phyloP scores from a whole-genome alignment of 2,888 invertebrate species.

The Theodoxus fluviatilis region DNA sequence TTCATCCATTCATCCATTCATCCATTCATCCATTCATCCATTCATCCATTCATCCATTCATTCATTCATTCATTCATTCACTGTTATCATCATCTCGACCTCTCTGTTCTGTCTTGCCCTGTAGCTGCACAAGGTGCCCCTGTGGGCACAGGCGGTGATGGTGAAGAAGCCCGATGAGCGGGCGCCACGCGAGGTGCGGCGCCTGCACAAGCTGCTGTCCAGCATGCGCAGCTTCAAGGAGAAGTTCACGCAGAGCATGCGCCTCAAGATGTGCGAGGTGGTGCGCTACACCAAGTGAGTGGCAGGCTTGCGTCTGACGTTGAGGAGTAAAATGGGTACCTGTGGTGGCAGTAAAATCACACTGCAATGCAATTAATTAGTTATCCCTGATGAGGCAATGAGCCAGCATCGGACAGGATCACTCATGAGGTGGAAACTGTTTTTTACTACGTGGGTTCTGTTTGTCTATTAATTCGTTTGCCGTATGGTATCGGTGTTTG shows the following conservation, averaged over 20 bases:
- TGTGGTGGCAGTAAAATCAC: neutral
- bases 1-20: too few relatives aligned
- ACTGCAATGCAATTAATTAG: neutral
- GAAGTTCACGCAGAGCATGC: slow-evolving; percentile 37
- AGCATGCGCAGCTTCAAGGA: slow-evolving; percentile 40
- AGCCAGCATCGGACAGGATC: too few relatives aligned
- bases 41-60: too few relatives aligned
- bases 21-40: too few relatives aligned
- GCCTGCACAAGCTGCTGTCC: slow-evolving; percentile 35
- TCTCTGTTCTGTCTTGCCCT: neutral
- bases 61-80: neutral
- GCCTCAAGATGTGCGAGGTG: slow-evolving; percentile 36
- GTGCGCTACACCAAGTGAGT: slow-evolving; percentile 38
- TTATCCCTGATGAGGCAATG: too few relatives aligned
- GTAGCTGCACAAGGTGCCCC: slow-evolving; percentile 34
- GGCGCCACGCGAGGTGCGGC: slow-evolving; percentile 33
- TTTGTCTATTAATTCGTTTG: too few relatives aligned
- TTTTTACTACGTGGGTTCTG: too few relatives aligned
- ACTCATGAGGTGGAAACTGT: too few relatives aligned
- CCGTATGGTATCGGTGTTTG: too few relatives aligned
- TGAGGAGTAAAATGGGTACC: too few relatives aligned
- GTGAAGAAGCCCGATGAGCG: slow-evolving; percentile 32
- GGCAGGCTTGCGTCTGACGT: neutral
- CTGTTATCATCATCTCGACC: neutral
- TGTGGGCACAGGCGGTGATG: slow-evolving; percentile 37